Base-by-base conservation (phyloP, 2,113 vertebrate genomes). In the Platycercus adscitus region DNA sequence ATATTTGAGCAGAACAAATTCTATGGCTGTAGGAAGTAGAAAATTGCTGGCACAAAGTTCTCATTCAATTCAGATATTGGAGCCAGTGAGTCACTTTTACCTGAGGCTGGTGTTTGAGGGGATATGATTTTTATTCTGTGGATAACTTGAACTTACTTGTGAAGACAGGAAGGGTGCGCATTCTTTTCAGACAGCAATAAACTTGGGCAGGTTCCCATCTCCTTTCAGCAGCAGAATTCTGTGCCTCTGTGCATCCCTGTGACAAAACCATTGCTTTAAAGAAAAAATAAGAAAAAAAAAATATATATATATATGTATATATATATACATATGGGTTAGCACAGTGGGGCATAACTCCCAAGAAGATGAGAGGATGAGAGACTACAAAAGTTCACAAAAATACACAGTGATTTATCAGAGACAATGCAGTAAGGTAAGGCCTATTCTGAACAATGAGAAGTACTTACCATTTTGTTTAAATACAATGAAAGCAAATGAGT, bases 121-220 rank as follows among this genome's bases (percentile, higher is more conserved):
- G 20, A 53, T 68, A 58, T 39, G 19, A 41, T 75, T 80, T 80
- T 86, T 82, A 63, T 70, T 86, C 72, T 52, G 10, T 18, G 9
- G 23, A 17, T 80, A 70, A 66, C 3, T 61, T 58, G 7, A 88
- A 49, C 17, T 56, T 80, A 52, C 19, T 58, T 83, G 46, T n/a
- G 23, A 89, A 89, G 28, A 53, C 15, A 25, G 29, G 31, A 94
- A 77, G 7, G 2, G 11, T 41, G 24, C 7, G 2, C 24, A 18
- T 46, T 46, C 39, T 91, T 68, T 81, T 64, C 56, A 71, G 24
- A 85, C 4, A 9, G 14, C 31, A 87, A 68, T 60, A 64, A 91
- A 87, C 0, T 14, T 33, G 31, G 10, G 11, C 50, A 88, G 20
- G 44, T 79, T 82, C 14, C 25, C 0, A 0, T 31, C 23, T 63